Evolutionary conservation across 2,888 invertebrate genomes (phyloP), one percentile per base, ranked within the genome.

Genomic region (Alviniconcha strummeri): DNA sequence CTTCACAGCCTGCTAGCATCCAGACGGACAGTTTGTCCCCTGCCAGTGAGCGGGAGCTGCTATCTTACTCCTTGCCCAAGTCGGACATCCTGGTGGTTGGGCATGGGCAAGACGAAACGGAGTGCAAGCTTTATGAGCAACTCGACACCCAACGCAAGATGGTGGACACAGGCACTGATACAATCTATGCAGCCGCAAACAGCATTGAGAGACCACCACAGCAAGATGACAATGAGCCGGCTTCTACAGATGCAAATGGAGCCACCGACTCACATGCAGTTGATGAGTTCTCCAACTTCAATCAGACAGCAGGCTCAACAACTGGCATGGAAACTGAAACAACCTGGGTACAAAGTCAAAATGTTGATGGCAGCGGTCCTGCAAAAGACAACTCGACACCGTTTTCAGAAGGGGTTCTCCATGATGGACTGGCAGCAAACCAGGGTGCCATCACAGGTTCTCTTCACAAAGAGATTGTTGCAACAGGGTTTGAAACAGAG

Each of bases 51-150:
- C 83, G 75, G 56, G 88, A 88, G 54, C 77, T 88, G 36, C 64
- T 83, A 72, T 86, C 84, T 52, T 82, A 80, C 15, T 83, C 85
- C 1, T 85, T 87, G 64, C 88, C 88, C n/a, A 85, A 85, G 74
- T 85, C 88, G 8, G 85, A 87, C 81, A 88, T 88, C 75, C 80
- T 87, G 77, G 87, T 88, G n/a, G 87, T 84, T 69, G 87, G 88
- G 7, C 88, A 88, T 81, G 85, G 75, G 2, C 60, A 52, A 4
- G 78, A 80, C n/a, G 80, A 60, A 55, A 77, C 81, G 13, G n/a
- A 83, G 67, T 80, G 83, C 67, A 80, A 80, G 67, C 64, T 80
- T 52, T 71, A 82, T 78, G 78, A 64, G 64, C 52, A 77, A 52
- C 56, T 57, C 5, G 83, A 78, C 67, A 11, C 78, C 56, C 56